Evolutionary conservation across 2,888 invertebrate genomes (phyloP).

Genomic region (Macrophya annulata): DNA sequence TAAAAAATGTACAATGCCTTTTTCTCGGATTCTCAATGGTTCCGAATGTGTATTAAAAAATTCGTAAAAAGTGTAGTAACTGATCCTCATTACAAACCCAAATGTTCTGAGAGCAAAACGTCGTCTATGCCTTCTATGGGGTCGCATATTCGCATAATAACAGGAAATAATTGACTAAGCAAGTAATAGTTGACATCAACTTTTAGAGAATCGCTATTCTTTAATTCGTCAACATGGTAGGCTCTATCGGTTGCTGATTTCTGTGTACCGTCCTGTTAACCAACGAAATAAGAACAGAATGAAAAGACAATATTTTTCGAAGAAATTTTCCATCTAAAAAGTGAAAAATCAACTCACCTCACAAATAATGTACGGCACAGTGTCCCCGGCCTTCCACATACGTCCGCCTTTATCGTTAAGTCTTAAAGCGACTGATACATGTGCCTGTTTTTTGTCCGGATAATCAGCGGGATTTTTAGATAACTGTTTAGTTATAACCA

Average conservation of each 20-base stretch:
- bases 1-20: not conserved
- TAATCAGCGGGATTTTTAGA: slow-evolving; percentile 97
- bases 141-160: slow-evolving; percentile 96
- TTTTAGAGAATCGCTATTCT: slow-evolving; percentile 85
- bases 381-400: slow-evolving; percentile 95
- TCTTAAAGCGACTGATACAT: slow-evolving; percentile 91
- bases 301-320: not conserved
- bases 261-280: slow-evolving; percentile 86
- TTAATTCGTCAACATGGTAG: slow-evolving; percentile 96
- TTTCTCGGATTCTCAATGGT: not conserved
- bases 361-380: slow-evolving; percentile 97
- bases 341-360: slow-evolving; percentile 78
- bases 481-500: slow-evolving; percentile 96
- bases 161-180: slow-evolving; percentile 97
- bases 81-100: slow-evolving; percentile 86
- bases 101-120: slow-evolving; percentile 92
- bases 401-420: slow-evolving; percentile 92
- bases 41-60: not conserved
- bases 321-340: slow-evolving; percentile 20
- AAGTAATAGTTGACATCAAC: slow-evolving; percentile 96
- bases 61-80: slow-evolving; percentile 61
- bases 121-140: slow-evolving; percentile 97
- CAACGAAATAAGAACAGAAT: not conserved
- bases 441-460: slow-evolving; percentile 93
- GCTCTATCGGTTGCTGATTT: slow-evolving; percentile 93